Evolutionary conservation across 1,140 invertebrate species (phyloP).

Genomic region (Achatina immaculata): DNA sequence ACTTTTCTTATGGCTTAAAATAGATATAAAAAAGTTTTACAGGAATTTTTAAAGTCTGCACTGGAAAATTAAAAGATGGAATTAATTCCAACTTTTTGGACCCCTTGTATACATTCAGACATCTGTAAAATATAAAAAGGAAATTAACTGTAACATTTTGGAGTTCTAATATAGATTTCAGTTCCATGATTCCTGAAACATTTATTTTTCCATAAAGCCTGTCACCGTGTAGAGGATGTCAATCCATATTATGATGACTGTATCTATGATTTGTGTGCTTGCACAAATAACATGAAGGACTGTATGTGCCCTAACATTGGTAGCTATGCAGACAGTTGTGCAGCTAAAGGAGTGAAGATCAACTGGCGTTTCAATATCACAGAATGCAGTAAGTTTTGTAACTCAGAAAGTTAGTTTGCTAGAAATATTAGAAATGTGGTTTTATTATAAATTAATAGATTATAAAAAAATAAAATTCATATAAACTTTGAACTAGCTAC

Average conservation of each 20-base stretch:
- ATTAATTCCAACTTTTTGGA: too few relatives aligned
- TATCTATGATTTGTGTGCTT: constrained; percentile 88
- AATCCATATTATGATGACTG: constrained; percentile 84
- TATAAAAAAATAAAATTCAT: neutral
- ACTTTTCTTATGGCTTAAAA: too few relatives aligned
- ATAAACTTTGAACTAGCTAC: too few relatives aligned
- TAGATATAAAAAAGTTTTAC: too few relatives aligned
- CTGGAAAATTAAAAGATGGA: neutral
- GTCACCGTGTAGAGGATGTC: constrained; percentile 84
- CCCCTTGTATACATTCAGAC: too few relatives aligned
- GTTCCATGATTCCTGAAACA: too few relatives aligned
- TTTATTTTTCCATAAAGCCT: constrained; percentile 78
- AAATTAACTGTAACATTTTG: too few relatives aligned
- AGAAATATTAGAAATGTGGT: neutral
- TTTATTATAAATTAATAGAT: too few relatives aligned
- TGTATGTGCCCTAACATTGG: constrained; percentile 87
- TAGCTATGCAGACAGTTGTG: constrained; percentile 85
- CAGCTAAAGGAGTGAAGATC: constrained; percentile 78
- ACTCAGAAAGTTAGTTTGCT: neutral
- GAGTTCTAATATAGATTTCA: too few relatives aligned
- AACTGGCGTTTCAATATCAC: constrained; percentile 81
- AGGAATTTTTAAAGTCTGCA: neutral
- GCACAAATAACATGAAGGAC: constrained; percentile 72
- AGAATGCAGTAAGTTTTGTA: constrained; percentile 79
- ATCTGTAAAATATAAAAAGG: too few relatives aligned